A percentile compares a stretch with the other conserved stretches of the same genome.
phyloP scores from a whole-genome alignment of 1,140 invertebrate species.

The Nixonia krombeini region DNA sequence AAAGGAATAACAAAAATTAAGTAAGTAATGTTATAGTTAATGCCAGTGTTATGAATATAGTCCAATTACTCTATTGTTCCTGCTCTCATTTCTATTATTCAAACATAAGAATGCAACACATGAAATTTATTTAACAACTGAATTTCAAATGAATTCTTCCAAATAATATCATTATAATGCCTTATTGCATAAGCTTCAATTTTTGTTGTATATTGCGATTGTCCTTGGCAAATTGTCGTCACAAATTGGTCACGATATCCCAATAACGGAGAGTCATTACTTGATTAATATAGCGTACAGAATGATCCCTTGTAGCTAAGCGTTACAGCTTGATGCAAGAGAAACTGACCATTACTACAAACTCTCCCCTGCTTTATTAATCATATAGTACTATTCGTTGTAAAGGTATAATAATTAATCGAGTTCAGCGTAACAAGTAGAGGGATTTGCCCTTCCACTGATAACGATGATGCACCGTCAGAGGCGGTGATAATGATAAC shows the following conservation, averaged over 20 bases:
- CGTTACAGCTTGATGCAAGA: neutral
- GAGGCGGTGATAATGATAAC: neutral
- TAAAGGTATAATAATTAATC: conserved; percentile 29
- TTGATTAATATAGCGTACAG: too few species aligned
- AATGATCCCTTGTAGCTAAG: neutral
- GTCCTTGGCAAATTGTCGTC: neutral
- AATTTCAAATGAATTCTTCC: neutral
- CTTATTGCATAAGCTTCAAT: neutral
- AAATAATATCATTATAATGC: neutral
- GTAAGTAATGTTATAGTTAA: too few species aligned
- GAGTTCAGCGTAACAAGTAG: conserved; percentile 19
- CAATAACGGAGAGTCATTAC: neutral
- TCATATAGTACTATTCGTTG: neutral
- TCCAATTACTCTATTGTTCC: too few species aligned
- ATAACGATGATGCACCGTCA: neutral
- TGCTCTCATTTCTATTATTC: too few species aligned
- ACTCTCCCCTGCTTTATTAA: neutral
- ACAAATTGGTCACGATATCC: conserved; percentile 3
- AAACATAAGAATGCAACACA: neutral
- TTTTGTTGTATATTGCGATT: neutral
- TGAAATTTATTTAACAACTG: neutral
- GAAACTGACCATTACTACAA: neutral
- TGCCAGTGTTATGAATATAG: too few species aligned
- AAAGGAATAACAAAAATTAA: too few species aligned
- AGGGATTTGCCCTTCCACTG: conserved; percentile 29